phyloP scores from a whole-genome alignment of 1,140 invertebrate genomes.

The Pseudoatta argentina region DNA sequence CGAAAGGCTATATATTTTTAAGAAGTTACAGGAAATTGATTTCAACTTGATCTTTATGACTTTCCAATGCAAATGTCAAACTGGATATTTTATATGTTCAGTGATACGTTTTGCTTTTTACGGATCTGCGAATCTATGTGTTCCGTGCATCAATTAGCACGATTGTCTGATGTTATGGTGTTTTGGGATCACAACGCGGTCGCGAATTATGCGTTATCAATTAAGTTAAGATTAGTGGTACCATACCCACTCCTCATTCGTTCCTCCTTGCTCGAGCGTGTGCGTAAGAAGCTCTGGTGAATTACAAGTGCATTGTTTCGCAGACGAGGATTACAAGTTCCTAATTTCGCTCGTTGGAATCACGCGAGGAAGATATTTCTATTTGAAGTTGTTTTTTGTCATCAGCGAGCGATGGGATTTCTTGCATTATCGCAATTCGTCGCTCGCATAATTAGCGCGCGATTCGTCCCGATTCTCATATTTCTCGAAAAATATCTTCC shows the following conservation, averaged over 20 bases:
- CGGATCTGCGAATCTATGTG: neutral
- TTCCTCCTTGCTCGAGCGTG: conserved; percentile 30
- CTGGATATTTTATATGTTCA: neutral
- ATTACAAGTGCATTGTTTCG: conserved; percentile 47
- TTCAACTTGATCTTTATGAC: conserved; percentile 23
- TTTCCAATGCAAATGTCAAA: conserved; percentile 25
- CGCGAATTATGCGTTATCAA: conserved; percentile 29
- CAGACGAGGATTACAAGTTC: conserved; percentile 24
- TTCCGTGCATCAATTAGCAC: neutral
- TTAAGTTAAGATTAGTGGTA: conserved; percentile 58
- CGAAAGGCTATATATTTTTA: conserved; percentile 17
- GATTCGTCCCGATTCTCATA: neutral
- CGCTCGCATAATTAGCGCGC: neutral
- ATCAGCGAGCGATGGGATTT: neutral
- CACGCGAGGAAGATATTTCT: conserved; percentile 34
- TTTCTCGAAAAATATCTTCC: conserved; percentile 37
- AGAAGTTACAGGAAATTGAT: conserved; percentile 3
- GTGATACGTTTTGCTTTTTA: conserved; percentile 2
- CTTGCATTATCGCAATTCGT: neutral
- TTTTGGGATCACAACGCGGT: neutral
- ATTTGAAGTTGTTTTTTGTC: neutral
- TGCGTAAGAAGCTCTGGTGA: conserved; percentile 58
- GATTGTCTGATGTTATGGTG: neutral
- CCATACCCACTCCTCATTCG: conserved; percentile 41
- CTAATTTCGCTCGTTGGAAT: neutral